A percentile compares a stretch with the other conserved stretches of the same genome.
Conservation (phyloP, 2,888 invertebrate species). For the Gryllus longicercus region DNA sequence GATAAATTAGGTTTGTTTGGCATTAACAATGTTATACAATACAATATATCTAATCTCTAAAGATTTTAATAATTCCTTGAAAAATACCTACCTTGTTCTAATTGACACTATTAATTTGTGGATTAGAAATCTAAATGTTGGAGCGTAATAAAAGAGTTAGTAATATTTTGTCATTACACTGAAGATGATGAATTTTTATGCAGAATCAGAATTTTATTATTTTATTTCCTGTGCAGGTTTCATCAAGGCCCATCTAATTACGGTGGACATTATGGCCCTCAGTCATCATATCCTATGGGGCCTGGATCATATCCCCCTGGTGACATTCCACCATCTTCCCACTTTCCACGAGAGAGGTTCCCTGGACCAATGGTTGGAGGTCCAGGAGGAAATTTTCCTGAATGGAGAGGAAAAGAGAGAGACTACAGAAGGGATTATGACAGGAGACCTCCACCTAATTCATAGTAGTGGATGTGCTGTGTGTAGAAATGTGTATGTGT, state of each 20-base stretch:
- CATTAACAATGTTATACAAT: too few relatives aligned
- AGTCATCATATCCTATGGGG: slow-evolving; percentile 19
- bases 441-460: slow-evolving; percentile 54
- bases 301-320: slow-evolving; percentile 29
- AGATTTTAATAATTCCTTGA: too few relatives aligned
- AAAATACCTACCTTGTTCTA: too few relatives aligned
- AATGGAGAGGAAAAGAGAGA: slow-evolving; percentile 41
- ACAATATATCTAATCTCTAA: too few relatives aligned
- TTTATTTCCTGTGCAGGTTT: slow-evolving; percentile 29
- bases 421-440: slow-evolving; percentile 60
- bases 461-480: slow-evolving; percentile 34
- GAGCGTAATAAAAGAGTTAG: too few relatives aligned
- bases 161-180: too few relatives aligned
- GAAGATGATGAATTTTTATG: too few relatives aligned
- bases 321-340: slow-evolving; percentile 30
- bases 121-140: too few relatives aligned
- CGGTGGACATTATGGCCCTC: slow-evolving; percentile 31
- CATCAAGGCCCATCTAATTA: slow-evolving; percentile 32
- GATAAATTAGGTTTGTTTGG: too few relatives aligned
- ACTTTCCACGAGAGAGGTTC: slow-evolving; percentile 33
- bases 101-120: too few relatives aligned
- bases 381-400: slow-evolving; percentile 29
- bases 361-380: slow-evolving; percentile 27
- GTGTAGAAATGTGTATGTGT: slow-evolving; percentile 22
- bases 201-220: too few relatives aligned